Evolutionary conservation across 2,888 invertebrate species (phyloP).

Genomic region (Aphodius sticticus): DNA sequence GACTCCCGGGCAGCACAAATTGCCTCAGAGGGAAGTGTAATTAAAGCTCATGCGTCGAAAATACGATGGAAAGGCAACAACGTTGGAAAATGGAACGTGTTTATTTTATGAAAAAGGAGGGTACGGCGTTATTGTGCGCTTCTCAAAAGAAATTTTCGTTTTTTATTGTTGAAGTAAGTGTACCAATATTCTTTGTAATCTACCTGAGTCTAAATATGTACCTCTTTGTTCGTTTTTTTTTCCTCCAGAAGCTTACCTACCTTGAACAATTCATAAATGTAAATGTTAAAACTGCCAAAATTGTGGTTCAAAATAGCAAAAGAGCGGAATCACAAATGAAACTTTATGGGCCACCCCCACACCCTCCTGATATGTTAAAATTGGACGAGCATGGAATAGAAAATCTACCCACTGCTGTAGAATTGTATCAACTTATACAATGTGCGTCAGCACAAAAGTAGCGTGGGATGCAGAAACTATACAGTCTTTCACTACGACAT

Average conservation of each 20-base stretch:
- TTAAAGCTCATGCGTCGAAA: background rate
- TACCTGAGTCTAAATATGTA: background rate
- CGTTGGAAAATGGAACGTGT: background rate
- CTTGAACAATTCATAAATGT: too few relatives aligned
- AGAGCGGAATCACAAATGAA: too few relatives aligned
- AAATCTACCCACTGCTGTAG: too few relatives aligned
- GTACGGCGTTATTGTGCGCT: background rate
- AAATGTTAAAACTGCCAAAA: too few relatives aligned
- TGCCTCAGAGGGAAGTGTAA: background rate
- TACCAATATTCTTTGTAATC: background rate
- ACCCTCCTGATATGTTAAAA: too few relatives aligned
- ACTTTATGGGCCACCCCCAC: too few relatives aligned
- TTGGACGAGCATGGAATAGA: too few relatives aligned
- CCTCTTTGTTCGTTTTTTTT: background rate
- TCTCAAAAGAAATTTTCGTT: background rate
- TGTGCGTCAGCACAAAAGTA: too few relatives aligned
- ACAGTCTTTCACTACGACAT: too few relatives aligned
- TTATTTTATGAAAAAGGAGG: background rate
- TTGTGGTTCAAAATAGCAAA: too few relatives aligned
- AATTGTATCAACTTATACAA: too few relatives aligned
- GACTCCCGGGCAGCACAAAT: background rate
- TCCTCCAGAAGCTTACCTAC: background rate
- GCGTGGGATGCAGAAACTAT: too few relatives aligned
- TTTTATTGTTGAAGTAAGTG: background rate
- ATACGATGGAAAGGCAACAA: background rate